Evolutionary conservation across 2,113 vertebrate genomes (phyloP).

Genomic region (Uria aalge): DNA sequence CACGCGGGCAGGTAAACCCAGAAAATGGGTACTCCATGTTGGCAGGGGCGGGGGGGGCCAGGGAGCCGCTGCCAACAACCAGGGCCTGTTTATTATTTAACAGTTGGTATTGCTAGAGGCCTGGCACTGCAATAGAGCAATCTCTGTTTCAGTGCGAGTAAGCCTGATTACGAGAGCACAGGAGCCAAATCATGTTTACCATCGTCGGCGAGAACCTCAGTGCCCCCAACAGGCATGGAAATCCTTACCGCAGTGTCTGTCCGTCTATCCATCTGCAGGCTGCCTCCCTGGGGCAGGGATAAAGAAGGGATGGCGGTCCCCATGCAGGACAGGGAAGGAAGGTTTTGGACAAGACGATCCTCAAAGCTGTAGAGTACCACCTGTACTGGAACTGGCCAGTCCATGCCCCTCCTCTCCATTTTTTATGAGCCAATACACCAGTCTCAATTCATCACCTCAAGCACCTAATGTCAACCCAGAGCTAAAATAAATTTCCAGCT

Average conservation of each 20-base stretch:
- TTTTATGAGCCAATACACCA: neutral
- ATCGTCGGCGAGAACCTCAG: constrained; percentile 64
- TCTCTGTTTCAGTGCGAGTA: constrained; percentile 76
- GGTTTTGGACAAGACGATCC: neutral
- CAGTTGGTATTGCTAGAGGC: constrained; percentile 84
- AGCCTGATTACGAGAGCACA: constrained; percentile 73
- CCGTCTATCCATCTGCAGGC: accelerated
- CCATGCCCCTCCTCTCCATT: neutral
- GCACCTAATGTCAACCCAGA: neutral
- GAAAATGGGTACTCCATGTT: constrained; percentile 58
- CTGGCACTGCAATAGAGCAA: constrained; percentile 79
- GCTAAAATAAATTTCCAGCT: neutral
- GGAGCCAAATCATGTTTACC: constrained; percentile 81
- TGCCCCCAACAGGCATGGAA: constrained; percentile 67
- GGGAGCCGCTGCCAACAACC: constrained; percentile 72
- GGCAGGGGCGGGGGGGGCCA: constrained; percentile 9
- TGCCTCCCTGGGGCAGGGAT: neutral
- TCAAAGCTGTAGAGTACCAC: neutral
- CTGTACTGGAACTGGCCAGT: neutral
- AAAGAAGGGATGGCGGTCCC: neutral
- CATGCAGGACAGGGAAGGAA: neutral
- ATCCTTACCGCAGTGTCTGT: neutral
- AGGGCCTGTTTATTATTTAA: constrained; percentile 86
- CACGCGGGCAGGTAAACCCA: constrained; percentile 68
- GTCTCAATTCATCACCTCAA: neutral